These are phyloP conservation scores for Mythimna albipuncta DNA, from an alignment of 2,888 invertebrate species.

Conservation along the genomic window DNA sequence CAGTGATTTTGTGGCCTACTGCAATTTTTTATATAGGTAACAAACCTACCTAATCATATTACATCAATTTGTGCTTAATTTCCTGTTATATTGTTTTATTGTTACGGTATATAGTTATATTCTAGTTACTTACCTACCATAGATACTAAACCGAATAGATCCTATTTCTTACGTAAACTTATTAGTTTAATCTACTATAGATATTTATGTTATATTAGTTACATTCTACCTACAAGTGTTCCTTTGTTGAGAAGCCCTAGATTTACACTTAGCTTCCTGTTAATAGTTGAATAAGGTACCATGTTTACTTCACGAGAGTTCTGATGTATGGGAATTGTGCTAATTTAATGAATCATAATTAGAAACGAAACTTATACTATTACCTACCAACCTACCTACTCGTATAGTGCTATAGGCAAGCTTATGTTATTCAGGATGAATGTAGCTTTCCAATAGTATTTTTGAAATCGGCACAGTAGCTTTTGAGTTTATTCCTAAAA, in stretches of 20 bases:
- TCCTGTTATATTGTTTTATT: neutral
- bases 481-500: too few relatives aligned
- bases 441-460: too few relatives aligned
- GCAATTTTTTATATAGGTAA: too few relatives aligned
- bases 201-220: conserved; percentile 6
- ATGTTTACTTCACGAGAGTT: conserved; percentile 12
- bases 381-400: neutral
- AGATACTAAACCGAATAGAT: conserved; percentile 13
- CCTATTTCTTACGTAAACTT: conserved; percentile 20
- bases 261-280: conserved; percentile 32
- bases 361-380: neutral
- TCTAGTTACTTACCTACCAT: neutral
- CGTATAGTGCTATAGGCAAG: neutral
- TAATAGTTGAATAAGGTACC: conserved; percentile 2
- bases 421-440: too few relatives aligned
- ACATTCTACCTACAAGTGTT: neutral
- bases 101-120: neutral
- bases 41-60: neutral
- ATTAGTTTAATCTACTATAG: conserved; percentile 11
- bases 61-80: neutral
- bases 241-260: conserved; percentile 46
- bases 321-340: conserved; percentile 4
- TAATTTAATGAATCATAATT: conserved; percentile 27
- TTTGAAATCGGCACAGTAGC: too few relatives aligned
- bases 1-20: neutral